A percentile compares a stretch with the other conserved stretches of the same genome.
Evolutionary conservation across 1,140 invertebrate species (phyloP).

Genomic region (Bacillus rossius): DNA sequence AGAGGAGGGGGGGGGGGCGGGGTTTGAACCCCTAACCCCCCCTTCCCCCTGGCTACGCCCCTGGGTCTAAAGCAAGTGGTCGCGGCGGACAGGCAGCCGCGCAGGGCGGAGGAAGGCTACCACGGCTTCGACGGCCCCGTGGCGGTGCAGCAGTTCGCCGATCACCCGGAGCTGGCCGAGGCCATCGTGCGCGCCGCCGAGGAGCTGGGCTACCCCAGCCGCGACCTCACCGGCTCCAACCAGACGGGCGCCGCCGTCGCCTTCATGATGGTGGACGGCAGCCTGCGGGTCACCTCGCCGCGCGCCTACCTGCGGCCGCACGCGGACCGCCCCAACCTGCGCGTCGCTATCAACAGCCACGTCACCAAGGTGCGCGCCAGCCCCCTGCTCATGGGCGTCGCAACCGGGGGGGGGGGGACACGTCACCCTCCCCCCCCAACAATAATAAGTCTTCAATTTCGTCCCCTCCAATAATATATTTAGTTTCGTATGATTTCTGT

Average conservation of each 20-base stretch:
- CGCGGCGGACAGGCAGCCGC: constrained; percentile 4
- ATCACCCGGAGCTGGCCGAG: constrained; percentile 32
- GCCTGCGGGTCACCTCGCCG: constrained; percentile 55
- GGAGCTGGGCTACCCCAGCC: constrained; percentile 63
- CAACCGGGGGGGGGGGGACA: too few relatives aligned
- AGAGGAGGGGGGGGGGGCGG: too few relatives aligned
- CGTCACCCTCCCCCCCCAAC: too few relatives aligned
- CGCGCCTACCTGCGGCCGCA: constrained; percentile 85
- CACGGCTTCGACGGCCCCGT: constrained; percentile 30
- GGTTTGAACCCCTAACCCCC: too few relatives aligned
- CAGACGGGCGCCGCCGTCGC: constrained; percentile 49
- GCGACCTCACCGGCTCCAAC: constrained; percentile 54
- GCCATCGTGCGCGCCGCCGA: constrained; percentile 58
- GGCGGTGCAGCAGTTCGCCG: constrained; percentile 20
- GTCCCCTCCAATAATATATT: too few relatives aligned
- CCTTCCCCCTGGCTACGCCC: too few relatives aligned
- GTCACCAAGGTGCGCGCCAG: constrained; percentile 69
- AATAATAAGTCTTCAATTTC: too few relatives aligned
- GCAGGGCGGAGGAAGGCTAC: constrained; percentile 14
- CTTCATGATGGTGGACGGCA: constrained; percentile 25
- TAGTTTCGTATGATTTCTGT: too few relatives aligned
- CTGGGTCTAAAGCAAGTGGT: too few relatives aligned
- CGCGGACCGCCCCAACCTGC: constrained; percentile 72
- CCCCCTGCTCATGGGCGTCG: too few relatives aligned
- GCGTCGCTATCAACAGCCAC: constrained; percentile 79